Conservation (phyloP, 2,888 invertebrate genomes). For the Drosophila colorata region DNA sequence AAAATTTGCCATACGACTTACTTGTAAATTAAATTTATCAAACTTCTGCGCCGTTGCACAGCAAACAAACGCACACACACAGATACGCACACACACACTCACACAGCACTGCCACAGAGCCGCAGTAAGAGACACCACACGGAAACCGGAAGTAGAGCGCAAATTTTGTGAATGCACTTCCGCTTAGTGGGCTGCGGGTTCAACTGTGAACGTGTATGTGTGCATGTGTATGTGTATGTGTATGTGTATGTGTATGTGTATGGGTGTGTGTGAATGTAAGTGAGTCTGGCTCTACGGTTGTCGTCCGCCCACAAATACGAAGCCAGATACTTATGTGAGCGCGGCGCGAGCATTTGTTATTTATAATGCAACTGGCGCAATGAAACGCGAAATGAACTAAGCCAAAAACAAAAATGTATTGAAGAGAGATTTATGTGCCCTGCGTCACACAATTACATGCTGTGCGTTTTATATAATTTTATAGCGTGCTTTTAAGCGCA, state of each 20-base stretch:
- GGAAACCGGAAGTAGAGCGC: constrained; percentile 73
- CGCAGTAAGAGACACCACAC: constrained; percentile 53
- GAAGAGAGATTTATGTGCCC: constrained; percentile 35
- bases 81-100: constrained; percentile 9
- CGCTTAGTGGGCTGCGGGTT: constrained; percentile 48
- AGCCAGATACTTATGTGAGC: constrained; percentile 13
- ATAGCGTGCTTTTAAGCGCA: constrained; percentile 15
- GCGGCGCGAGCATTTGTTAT: constrained; percentile 31
- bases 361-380: constrained; percentile 54
- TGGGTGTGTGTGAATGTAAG: background rate
- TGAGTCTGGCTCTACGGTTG: constrained; percentile 4
- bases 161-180: constrained; percentile 77
- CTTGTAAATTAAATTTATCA: constrained; percentile 69
- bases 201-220: background rate
- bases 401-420: constrained; percentile 43
- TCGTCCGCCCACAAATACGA: background rate
- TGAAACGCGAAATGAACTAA: constrained; percentile 38
- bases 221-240: too few species aligned
- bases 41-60: constrained; percentile 69
- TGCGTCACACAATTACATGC: constrained; percentile 34
- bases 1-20: constrained; percentile 44
- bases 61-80: constrained; percentile 16
- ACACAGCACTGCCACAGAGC: background rate
- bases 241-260: constrained; percentile 5
- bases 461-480: constrained; percentile 7